Evolutionary conservation across 2,797 vertebrate genomes (phyloP), one percentile per base, ranked within the genome.

Genomic region (Chanos chanos): DNA sequence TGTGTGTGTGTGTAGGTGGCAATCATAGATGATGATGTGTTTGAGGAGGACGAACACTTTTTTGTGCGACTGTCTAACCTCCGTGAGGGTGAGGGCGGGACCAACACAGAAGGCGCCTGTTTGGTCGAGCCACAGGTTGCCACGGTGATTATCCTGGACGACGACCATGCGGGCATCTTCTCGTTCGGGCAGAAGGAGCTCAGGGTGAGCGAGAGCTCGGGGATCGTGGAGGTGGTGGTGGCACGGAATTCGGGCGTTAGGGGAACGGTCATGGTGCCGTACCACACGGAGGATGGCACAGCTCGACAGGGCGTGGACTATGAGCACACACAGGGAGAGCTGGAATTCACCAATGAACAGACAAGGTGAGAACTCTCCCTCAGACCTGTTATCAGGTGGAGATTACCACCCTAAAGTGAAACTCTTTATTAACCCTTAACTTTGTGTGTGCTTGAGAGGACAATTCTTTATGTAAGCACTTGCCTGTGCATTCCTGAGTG

Each of bases 81-180:
- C 40, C 89, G 93, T n/a, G 84, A 92, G 63, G 92, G 92, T 1
- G 92, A 94, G 19, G 89, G 87, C 0, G 89, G 89, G 60, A 82
- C 71, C 12, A 92, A 93, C 83, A 93, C 87, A 24, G 88, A 90
- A 52, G 74, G 84, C 0, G 90, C 89, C 0, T 77, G 85, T 27
- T 64, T 99, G 36, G 93, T 93, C 70, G 87, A 95, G 9, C 96
- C 96, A 0, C 49, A 86, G 64, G 76, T 92, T n/a, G 89, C 93
- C 77, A 98, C 91, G 0, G 86, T 99, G 70, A 97, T 94, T 18
- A 98, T 99, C 78, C 61, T 99, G 77, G 96, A 99, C 0, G 96
- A 98, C 37, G 96, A 99, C 86, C 95, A 99, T 18, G 96, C 94
- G 0, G 96, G 96, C 10, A 92, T 97, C 80, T 99, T 98, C 83